phyloP scores from a whole-genome alignment of 2,888 invertebrate species.

The Lomographa bimaculata region DNA sequence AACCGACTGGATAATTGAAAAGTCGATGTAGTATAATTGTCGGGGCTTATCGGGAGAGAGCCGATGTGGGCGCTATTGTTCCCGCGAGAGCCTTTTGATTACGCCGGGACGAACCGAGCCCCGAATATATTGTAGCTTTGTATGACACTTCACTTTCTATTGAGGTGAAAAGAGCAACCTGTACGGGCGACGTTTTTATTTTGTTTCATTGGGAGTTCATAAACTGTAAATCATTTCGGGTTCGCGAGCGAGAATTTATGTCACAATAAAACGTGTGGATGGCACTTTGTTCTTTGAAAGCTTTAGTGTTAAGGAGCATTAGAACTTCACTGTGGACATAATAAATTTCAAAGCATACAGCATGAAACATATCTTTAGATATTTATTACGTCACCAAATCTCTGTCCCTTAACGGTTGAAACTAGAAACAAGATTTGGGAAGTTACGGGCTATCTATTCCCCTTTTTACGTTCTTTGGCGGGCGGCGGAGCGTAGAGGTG shows the following conservation, averaged over 20 bases:
- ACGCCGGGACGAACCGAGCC: slow-evolving; percentile 65
- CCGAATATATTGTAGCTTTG: slow-evolving; percentile 78
- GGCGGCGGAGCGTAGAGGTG: slow-evolving; percentile 70
- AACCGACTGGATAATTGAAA: slow-evolving; percentile 80
- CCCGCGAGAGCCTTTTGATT: slow-evolving; percentile 81
- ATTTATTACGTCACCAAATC: background rate
- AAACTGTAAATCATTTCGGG: slow-evolving; percentile 26
- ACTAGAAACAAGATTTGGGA: slow-evolving; percentile 51
- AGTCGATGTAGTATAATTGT: slow-evolving; percentile 84
- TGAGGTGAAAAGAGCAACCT: slow-evolving; percentile 69
- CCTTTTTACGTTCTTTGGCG: slow-evolving; percentile 67
- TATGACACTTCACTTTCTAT: slow-evolving; percentile 77
- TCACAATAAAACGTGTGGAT: slow-evolving; percentile 5
- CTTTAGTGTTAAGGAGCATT: slow-evolving; percentile 20
- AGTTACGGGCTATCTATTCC: slow-evolving; percentile 53
- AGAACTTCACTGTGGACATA: slow-evolving; percentile 24
- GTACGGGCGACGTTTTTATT: slow-evolving; percentile 43
- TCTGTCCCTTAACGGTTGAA: slow-evolving; percentile 33
- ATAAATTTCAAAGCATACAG: slow-evolving; percentile 14
- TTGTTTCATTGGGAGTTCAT: slow-evolving; percentile 35
- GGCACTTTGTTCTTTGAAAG: slow-evolving; percentile 7
- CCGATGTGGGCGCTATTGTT: slow-evolving; percentile 82
- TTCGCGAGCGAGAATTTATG: slow-evolving; percentile 11
- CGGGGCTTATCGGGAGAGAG: slow-evolving; percentile 77
- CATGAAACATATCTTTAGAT: too few species aligned